Base-by-base conservation (phyloP, 2,113 vertebrate species). In the Plestiodon gilberti region DNA sequence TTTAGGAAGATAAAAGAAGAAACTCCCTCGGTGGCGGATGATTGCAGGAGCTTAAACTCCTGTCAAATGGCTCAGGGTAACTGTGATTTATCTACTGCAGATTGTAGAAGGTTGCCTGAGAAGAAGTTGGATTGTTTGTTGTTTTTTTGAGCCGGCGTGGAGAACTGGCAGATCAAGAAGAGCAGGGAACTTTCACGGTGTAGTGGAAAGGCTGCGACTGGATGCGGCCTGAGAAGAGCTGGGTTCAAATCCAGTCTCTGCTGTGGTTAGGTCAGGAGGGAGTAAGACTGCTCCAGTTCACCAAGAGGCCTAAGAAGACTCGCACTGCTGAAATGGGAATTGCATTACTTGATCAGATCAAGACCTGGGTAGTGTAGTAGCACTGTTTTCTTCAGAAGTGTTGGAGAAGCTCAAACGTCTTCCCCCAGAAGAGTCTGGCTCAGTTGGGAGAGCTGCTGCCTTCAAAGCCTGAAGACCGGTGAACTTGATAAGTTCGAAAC, bases 81-180 rank as follows among this genome's bases (percentile, higher is more conserved):
- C 98, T 97, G 98, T 99, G 99, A 99, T 99, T 99, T 99, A 99
- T 99, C 97, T 99, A 97, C 97, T 96, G 97, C 96, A 95, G 96
- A 96, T 96, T 97, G 97, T 96, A 95, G 96, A 95, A 90, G 88
- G 87, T 96, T 74, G 96, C 96, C 97, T 95, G 89, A 97, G 97
- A 97, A 97, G 65, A n/a, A 33, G 67, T 6, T 33, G 67, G n/a
- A n/a, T 15, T 13, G 71, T 52, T 13, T 22, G 17, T 30, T 70
- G 15, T 48, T 9, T 96, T 97, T 96, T 93, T 93, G 86, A 90
- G 93, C 93, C 93, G 93, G 93, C 94, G 95, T 96, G 96, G 94
- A 95, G 95, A 96, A 88, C 87, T 95, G 96, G 96, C 95, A 95
- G 93, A 81, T 89, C 43, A 20, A 93, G 88, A 90, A 83, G 48